Conservation (phyloP, 2,888 invertebrate species). For the Ptychoptera contaminata region DNA sequence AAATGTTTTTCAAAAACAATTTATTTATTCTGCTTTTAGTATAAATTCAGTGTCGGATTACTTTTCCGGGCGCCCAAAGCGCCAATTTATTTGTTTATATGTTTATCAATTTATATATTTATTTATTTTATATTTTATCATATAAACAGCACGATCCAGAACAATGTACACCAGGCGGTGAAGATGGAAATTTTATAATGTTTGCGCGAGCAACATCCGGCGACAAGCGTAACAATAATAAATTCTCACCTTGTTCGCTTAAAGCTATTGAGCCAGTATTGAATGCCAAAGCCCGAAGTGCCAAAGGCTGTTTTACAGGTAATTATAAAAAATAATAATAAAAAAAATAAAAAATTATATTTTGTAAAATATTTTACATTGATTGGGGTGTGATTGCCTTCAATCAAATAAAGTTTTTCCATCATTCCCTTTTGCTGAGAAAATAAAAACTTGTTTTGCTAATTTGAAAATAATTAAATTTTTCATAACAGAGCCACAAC, state of each 20-base stretch:
- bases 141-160: slow-evolving; percentile 96
- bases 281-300: slow-evolving; percentile 76
- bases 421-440: not conserved
- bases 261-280: slow-evolving; percentile 84
- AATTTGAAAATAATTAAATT: slow-evolving; percentile 1
- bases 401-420: not conserved
- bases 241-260: slow-evolving; percentile 88
- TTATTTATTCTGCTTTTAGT: no score
- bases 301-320: slow-evolving; percentile 88
- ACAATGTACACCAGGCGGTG: slow-evolving; percentile 84
- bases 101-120: slow-evolving; percentile 5
- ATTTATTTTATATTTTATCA: slow-evolving; percentile 16
- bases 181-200: slow-evolving; percentile 98
- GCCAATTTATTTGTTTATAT: slow-evolving; percentile 6
- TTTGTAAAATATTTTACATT: not conserved
- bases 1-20: no score
- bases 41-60: no score
- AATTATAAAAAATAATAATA: slow-evolving; percentile 13
- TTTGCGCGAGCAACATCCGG: slow-evolving; percentile 97
- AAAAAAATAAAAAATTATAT: no score
- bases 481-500: slow-evolving; percentile 58
- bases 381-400: not conserved
- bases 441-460: not conserved
- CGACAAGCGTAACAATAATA: slow-evolving; percentile 93
- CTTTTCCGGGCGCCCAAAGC: no score